phyloP scores from a whole-genome alignment of 1,140 invertebrate species.

The Habropoda laboriosa region DNA sequence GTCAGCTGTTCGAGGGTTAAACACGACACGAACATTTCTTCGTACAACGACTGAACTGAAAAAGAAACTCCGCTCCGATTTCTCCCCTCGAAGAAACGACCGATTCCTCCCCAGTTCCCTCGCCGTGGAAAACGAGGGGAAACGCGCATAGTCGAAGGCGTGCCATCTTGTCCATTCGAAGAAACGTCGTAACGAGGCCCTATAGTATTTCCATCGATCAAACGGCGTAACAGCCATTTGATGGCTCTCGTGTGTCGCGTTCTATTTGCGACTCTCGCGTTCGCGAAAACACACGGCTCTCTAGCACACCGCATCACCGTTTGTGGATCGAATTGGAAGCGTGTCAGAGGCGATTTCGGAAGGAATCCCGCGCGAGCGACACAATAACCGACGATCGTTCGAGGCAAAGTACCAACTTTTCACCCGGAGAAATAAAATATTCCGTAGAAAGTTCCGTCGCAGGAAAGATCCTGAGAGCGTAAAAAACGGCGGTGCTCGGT shows the following conservation, averaged over 20 bases:
- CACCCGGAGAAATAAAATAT: not conserved
- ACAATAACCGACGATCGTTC: not conserved
- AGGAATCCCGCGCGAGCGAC: not conserved
- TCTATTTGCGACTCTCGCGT: not conserved
- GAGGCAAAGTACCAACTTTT: not conserved
- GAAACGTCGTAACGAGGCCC: constrained; percentile 5
- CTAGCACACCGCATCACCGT: no score
- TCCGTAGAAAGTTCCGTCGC: constrained; percentile 6
- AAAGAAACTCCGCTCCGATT: no score
- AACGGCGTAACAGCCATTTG: not conserved
- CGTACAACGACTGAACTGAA: no score
- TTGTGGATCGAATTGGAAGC: not conserved
- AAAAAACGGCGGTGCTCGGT: not conserved
- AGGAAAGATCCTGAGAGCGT: not conserved
- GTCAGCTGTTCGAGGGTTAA: no score
- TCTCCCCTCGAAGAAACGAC: no score
- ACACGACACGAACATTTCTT: no score
- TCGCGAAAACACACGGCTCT: no score
- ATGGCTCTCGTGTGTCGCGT: not conserved
- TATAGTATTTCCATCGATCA: constrained; percentile 20
- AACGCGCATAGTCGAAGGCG: not conserved
- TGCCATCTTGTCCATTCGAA: not conserved
- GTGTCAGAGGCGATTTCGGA: not conserved
- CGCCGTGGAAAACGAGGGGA: no score
- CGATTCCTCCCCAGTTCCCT: no score